Percentiles rank a stretch among this genome's conserved stretches.
phyloP scores from a whole-genome alignment of 2,113 vertebrate genomes.

The Myotis lucifugus region DNA sequence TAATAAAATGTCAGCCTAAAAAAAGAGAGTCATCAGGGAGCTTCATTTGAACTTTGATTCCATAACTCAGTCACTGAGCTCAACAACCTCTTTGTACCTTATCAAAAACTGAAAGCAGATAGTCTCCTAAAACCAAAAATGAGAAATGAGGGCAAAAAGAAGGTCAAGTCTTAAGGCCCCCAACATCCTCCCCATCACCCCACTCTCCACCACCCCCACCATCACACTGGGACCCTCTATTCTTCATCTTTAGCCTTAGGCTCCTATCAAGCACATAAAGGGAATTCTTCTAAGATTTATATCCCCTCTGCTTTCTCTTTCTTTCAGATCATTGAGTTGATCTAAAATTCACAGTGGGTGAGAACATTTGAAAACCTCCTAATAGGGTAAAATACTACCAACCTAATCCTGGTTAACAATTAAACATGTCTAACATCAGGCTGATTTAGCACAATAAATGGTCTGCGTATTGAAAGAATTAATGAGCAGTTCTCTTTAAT shows the following conservation, averaged over 20 bases:
- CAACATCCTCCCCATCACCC: neutral
- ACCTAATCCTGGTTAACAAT: constrained; percentile 42
- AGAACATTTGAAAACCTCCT: constrained; percentile 32
- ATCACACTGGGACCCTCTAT: neutral
- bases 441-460: constrained; percentile 45
- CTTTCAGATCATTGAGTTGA: neutral
- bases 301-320: neutral
- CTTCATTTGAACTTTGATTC: constrained; percentile 38
- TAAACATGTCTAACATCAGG: constrained; percentile 39
- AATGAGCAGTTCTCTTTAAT: constrained; percentile 55
- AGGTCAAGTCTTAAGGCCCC: neutral
- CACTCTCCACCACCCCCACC: fast-evolving
- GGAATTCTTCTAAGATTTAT: neutral
- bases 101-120: constrained; percentile 14
- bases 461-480: constrained; percentile 24
- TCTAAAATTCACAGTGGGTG: constrained; percentile 40
- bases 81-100: constrained; percentile 10
- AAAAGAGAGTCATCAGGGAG: constrained; percentile 31
- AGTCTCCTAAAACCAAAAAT: constrained; percentile 38
- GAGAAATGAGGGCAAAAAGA: constrained; percentile 3
- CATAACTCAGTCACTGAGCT: constrained; percentile 60
- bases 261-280: neutral
- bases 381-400: constrained; percentile 5
- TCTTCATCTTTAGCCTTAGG: neutral
- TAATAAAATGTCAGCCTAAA: constrained; percentile 70